These are phyloP conservation scores for Campylorhamphus procurvoides DNA, from an alignment of 2,113 vertebrate species.

Conservation along the genomic window DNA sequence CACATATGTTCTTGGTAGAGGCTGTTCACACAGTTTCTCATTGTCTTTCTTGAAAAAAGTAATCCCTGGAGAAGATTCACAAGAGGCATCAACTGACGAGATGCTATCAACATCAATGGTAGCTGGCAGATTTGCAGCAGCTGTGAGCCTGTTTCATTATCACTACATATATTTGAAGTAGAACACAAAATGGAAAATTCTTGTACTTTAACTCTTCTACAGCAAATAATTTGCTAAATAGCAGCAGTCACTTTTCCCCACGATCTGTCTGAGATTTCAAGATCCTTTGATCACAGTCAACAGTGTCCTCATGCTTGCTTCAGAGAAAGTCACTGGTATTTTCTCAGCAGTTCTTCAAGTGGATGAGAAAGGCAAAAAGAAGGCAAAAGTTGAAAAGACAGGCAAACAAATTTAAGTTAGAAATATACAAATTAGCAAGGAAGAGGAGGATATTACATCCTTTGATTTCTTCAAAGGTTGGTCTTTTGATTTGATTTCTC, in stretches of 20 bases:
- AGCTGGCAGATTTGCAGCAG: neutral
- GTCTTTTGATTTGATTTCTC: neutral
- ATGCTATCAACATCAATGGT: neutral
- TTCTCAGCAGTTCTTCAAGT: neutral
- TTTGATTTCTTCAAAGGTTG: neutral
- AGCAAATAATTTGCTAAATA: neutral
- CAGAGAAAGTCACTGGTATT: neutral
- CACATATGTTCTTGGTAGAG: neutral
- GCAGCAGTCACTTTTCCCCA: neutral
- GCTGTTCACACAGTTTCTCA: neutral
- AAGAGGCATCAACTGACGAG: neutral
- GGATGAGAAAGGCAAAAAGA: neutral
- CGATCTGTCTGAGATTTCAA: neutral
- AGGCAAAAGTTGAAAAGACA: neutral
- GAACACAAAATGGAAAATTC: neutral
- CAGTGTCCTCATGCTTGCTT: neutral
- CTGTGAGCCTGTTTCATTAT: neutral
- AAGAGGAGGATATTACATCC: neutral
- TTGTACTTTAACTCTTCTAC: neutral
- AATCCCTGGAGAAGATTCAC: neutral
- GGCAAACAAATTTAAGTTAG: neutral
- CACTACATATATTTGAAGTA: neutral
- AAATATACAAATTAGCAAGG: neutral
- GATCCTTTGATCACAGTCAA: neutral
- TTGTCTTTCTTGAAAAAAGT: neutral